Evolutionary conservation across 2,113 vertebrate species (phyloP), one percentile per base, ranked within the genome.

Genomic region (Syrmaticus mikado): DNA sequence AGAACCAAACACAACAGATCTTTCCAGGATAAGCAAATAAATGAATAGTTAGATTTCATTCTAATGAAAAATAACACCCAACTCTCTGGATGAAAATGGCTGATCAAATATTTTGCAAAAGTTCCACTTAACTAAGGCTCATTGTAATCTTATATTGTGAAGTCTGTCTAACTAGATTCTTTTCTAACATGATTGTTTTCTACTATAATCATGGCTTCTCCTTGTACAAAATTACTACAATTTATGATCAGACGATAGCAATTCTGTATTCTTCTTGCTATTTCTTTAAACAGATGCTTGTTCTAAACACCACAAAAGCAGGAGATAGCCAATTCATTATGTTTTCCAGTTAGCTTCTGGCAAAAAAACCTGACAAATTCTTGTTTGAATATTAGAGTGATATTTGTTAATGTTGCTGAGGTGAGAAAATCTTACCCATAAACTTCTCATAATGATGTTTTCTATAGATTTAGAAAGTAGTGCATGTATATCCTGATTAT

Each of bases 391-490:
- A 71, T 74, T 55, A 80, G 2, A 25, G 76, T 82, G 85, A 68
- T 80, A 82, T 87, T 80, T 80, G 62, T 62, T 94, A 13, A 87
- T 92, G 67, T 91, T 89, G n/a, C 72, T 76, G 52, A 93, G 40
- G 84, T 85, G 81, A 85, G 74, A 92, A 89, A 95, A 89, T 92
- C 74, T 82, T 88, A 76, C 50, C 78, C 91, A 64, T 82, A 79
- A 92, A 79, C 78, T 91, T 86, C 82, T 86, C 82, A 78, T 68
- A 75, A 72, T 48, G 71, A 64, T 85, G 82, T 53, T 67, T 90
- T 86, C 38, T 64, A 10, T 68, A 81, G 66, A 87, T 24, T 79
- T 67, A 87, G 66, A 43, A 89, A 80, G 15, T 77, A 45, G 21
- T 50, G 45, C 62, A 16, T 64, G 10, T 78, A 30, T 71, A 10